A percentile compares a stretch with the other conserved stretches of the same genome.
Evolutionary conservation across 2,888 invertebrate species (phyloP).

Genomic region (Eutolmus rufibarbis): DNA sequence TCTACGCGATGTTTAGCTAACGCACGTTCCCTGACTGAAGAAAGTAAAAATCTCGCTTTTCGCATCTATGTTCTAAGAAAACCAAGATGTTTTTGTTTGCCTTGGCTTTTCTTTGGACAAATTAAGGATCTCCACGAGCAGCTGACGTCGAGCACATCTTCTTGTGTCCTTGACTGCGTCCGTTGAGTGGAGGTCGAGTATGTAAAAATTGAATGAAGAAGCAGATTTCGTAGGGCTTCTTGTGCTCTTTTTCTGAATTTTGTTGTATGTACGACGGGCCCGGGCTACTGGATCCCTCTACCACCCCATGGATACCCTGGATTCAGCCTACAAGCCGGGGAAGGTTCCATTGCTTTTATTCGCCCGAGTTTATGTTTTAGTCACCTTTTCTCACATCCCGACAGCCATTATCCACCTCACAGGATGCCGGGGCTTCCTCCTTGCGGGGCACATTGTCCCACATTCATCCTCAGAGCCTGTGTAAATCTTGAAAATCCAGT

Average conservation of each 20-base stretch:
- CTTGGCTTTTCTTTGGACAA: background rate
- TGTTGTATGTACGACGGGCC: background rate
- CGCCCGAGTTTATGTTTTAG: conserved; percentile 20
- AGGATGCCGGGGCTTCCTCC: background rate
- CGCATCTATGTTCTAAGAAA: background rate
- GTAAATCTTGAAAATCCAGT: conserved; percentile 32
- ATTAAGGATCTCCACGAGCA: background rate
- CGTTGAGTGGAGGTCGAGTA: background rate
- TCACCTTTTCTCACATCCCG: conserved; percentile 18
- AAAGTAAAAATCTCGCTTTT: background rate
- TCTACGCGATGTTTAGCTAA: background rate
- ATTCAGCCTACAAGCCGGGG: background rate
- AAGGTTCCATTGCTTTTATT: background rate
- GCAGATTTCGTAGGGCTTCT: background rate
- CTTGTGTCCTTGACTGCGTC: background rate
- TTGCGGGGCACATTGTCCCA: conserved; percentile 16
- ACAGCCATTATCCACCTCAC: conserved; percentile 21
- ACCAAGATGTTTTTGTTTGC: background rate
- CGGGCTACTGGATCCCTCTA: background rate
- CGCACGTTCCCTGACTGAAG: background rate
- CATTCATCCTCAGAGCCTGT: conserved; percentile 6
- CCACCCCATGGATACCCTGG: background rate
- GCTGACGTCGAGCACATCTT: background rate
- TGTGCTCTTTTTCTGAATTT: background rate
- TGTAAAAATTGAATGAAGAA: conserved; percentile 28